phyloP scores from a whole-genome alignment of 1,140 invertebrate species.

The Anoplolepis gracilipes region DNA sequence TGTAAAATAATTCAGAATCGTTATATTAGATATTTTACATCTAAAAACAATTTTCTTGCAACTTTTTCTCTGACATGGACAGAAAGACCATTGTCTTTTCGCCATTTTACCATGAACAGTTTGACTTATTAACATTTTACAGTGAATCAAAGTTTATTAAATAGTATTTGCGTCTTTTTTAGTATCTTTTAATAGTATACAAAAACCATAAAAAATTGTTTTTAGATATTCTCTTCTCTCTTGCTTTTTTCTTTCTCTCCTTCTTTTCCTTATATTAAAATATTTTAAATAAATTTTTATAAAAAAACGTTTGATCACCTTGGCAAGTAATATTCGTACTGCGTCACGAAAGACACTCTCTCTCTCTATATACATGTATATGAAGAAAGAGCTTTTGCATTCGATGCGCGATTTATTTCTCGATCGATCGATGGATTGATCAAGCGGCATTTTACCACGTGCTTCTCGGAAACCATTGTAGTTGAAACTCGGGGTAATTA shows the following conservation, averaged over 20 bases:
- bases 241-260: not conserved
- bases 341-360: no score
- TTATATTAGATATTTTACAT: no score
- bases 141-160: not conserved
- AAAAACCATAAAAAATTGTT: not conserved
- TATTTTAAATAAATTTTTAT: not conserved
- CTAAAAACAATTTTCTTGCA: no score
- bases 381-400: slow-evolving; percentile 15
- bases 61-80: no score
- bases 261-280: not conserved
- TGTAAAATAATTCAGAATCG: not conserved
- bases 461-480: not conserved
- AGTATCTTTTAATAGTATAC: not conserved
- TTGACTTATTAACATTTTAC: no score
- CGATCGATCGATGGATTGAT: slow-evolving; percentile 33
- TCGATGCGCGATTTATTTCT: slow-evolving; percentile 2
- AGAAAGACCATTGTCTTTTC: no score
- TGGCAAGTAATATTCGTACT: not conserved
- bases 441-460: slow-evolving; percentile 10
- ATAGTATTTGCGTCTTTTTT: not conserved
- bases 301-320: not conserved
- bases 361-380: no score
- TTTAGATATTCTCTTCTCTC: not conserved
- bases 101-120: no score
- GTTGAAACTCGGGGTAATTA: slow-evolving; percentile 31